phyloP scores from a whole-genome alignment of 2,797 vertebrate species.

The Coregonus sp. region DNA sequence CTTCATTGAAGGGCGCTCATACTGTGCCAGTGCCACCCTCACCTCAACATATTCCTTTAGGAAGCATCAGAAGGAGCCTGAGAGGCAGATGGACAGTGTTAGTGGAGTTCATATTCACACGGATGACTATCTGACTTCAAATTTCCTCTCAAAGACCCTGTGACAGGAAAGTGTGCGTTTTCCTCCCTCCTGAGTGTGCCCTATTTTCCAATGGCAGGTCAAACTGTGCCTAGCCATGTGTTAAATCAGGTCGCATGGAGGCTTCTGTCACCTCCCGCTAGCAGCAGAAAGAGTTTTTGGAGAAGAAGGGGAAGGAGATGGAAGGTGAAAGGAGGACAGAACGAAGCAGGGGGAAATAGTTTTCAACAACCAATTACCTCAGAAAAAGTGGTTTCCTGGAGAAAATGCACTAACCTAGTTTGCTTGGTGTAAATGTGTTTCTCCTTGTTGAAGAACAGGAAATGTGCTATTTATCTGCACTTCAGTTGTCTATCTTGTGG shows the following conservation, averaged over 20 bases:
- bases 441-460: conserved; percentile 11
- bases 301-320: conserved; percentile 29
- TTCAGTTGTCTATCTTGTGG: conserved; percentile 1
- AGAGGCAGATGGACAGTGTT: neutral
- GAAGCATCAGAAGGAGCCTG: neutral
- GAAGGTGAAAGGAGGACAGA: conserved; percentile 49
- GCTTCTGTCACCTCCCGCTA: conserved; percentile 59
- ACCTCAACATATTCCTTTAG: neutral
- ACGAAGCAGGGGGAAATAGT: conserved; percentile 31
- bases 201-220: conserved; percentile 65
- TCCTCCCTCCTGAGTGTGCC: conserved; percentile 44
- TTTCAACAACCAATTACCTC: conserved; percentile 44
- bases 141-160: conserved; percentile 30
- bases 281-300: conserved; percentile 9
- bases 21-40: neutral
- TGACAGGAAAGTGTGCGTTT: conserved; percentile 36
- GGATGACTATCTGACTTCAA: conserved; percentile 21
- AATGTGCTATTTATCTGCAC: conserved; percentile 12
- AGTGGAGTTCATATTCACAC: neutral
- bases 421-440: conserved; percentile 18
- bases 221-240: conserved; percentile 72
- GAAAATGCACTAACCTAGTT: conserved; percentile 30
- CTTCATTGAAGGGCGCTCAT: neutral
- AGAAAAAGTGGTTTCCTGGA: conserved; percentile 1
- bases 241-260: conserved; percentile 70